phyloP scores from a whole-genome alignment of 2,797 vertebrate genomes.

The Lepilemur septentrionalis region DNA sequence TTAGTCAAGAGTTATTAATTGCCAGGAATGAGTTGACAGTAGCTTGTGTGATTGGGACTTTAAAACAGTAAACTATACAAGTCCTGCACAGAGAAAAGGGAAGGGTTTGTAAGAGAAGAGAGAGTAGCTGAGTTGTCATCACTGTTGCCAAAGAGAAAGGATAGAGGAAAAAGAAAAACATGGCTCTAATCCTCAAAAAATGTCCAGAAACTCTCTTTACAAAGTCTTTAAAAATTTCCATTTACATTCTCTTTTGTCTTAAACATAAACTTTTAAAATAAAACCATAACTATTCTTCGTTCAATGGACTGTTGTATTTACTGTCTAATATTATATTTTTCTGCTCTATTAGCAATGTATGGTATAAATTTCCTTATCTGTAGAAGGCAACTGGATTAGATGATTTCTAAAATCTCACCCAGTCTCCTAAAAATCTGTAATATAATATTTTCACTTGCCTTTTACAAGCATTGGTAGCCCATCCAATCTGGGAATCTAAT shows the following conservation, averaged over 20 bases:
- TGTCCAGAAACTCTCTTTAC: background rate
- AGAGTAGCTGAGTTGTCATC: background rate
- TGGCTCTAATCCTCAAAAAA: background rate
- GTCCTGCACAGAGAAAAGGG: background rate
- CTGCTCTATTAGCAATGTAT: background rate
- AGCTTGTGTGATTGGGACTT: background rate
- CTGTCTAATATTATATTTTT: background rate
- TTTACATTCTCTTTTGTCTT: background rate
- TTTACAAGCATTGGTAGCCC: background rate
- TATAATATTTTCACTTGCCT: background rate
- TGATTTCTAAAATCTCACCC: background rate
- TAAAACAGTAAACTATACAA: background rate
- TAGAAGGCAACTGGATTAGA: background rate
- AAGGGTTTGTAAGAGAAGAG: background rate
- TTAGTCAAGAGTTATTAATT: background rate
- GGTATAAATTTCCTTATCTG: background rate
- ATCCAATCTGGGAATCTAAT: background rate
- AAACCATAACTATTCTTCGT: background rate
- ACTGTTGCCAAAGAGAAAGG: background rate
- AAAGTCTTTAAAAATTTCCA: background rate
- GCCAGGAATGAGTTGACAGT: background rate
- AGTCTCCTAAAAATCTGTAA: background rate
- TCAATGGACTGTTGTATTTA: conserved; percentile 5
- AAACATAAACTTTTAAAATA: conserved; percentile 34
- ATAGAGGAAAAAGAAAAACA: conserved; percentile 5